Base-by-base conservation (phyloP, 2,888 invertebrate genomes). In the Eledone cirrhosa region DNA sequence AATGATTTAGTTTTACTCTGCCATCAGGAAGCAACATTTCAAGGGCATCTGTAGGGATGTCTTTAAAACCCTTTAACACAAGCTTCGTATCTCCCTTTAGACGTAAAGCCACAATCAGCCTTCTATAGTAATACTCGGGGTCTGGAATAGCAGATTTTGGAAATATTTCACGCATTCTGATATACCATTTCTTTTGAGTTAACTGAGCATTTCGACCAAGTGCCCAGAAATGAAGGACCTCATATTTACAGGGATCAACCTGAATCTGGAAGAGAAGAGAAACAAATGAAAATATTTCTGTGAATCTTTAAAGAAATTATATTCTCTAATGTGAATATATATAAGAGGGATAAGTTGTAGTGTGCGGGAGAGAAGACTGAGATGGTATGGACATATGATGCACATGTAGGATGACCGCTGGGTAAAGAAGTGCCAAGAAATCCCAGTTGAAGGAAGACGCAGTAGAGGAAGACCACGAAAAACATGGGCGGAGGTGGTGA, bases 11-110 rank as follows among this genome's bases (percentile, higher is more conserved):
- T 53, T 81, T 79, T 22, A 90, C 84, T 80, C 84, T 86, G 3
- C 90, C 90, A 77, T 89, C 88, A 0, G 90, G 90, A 16, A 90
- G 83, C 27, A 90, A 80, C 86, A 88, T 88, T 80, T 89, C 89
- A 59, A 90, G 82, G 14, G 85, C 84, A 77, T 86, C 84, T 11
- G 86, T 84, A 5, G 89, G 90, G 31, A 90, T 86, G 81, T 90
- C 90, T 83, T 90, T 90, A 82, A 90, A 90, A 22, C 87, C 86
- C 82, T 90, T 90, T 65, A 90, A 82, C 75, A 87, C 83, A n/a
- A 90, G 88, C 83, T 89, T 89, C 77, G 88, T 86, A 78, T 90
- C 89, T 63, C 84, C 85, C 83, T 89, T 90, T 63, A 89, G 83
- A 16, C 90, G 82, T 7, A 89, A 83, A 16, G 90, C 90, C 7